Conservation (phyloP, 2,888 invertebrate genomes). For the Rotaria macrura region DNA sequence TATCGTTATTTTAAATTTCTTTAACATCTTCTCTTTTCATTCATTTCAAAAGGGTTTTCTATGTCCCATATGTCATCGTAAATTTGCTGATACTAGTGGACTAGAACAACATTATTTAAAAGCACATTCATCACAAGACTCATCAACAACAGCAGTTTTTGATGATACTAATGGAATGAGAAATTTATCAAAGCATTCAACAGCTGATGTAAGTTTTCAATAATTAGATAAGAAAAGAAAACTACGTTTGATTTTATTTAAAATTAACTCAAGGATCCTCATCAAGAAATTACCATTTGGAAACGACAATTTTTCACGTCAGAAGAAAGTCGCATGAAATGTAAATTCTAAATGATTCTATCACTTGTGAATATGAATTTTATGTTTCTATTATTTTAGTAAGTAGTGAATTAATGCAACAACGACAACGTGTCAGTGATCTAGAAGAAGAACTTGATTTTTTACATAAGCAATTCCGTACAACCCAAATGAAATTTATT, state of each 20-base stretch:
- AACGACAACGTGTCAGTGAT: conserved; percentile 47
- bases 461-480: neutral
- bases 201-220: neutral
- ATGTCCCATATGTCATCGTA: neutral
- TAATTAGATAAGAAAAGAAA: no score
- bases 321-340: conserved; percentile 52
- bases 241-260: neutral
- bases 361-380: neutral
- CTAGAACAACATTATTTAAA: neutral
- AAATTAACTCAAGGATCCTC: conserved; percentile 30
- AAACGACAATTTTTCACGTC: conserved; percentile 51
- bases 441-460: conserved; percentile 36
- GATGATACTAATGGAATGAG: neutral
- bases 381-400: conserved; percentile 39
- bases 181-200: neutral
- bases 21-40: neutral
- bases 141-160: neutral
- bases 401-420: conserved; percentile 48
- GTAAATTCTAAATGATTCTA: conserved; percentile 39
- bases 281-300: conserved; percentile 42
- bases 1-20: neutral
- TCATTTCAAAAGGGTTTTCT: neutral
- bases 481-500: neutral
- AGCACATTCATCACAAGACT: neutral
- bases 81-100: neutral